Conservation (phyloP, 2,888 invertebrate genomes). For the Sthenelais limicola region DNA sequence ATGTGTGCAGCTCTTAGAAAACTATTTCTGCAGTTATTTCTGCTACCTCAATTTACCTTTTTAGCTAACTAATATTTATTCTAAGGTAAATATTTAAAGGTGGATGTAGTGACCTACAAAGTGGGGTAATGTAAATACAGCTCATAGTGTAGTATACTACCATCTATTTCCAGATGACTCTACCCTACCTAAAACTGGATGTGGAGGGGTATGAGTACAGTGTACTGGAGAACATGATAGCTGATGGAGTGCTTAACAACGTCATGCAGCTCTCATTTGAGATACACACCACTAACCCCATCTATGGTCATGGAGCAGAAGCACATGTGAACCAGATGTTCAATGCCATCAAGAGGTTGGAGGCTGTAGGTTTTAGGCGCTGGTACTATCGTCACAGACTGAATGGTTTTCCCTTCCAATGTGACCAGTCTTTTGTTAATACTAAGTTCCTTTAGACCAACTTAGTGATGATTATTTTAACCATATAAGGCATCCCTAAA, state of each 20-base stretch:
- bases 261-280: conserved; percentile 27
- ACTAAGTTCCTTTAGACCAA: conserved; percentile 2
- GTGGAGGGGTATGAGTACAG: background rate
- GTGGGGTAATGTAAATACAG: no score
- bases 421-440: conserved; percentile 15
- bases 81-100: no score
- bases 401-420: conserved; percentile 9
- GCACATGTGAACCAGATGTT: no score
- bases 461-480: no score
- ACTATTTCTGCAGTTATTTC: no score
- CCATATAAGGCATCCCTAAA: no score
- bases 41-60: no score
- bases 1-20: no score
- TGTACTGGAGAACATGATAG: conserved; percentile 6
- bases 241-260: conserved; percentile 1
- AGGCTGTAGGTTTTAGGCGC: background rate
- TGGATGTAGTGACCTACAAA: no score
- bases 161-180: background rate
- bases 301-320: no score
- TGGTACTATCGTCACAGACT: conserved; percentile 25
- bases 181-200: conserved; percentile 28
- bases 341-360: background rate
- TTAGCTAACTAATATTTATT: background rate
- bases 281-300: no score
- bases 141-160: no score